Percentiles rank a stretch among this genome's conserved stretches.
phyloP scores from a whole-genome alignment of 1,140 invertebrate genomes.

The Eurosta solidaginis region DNA sequence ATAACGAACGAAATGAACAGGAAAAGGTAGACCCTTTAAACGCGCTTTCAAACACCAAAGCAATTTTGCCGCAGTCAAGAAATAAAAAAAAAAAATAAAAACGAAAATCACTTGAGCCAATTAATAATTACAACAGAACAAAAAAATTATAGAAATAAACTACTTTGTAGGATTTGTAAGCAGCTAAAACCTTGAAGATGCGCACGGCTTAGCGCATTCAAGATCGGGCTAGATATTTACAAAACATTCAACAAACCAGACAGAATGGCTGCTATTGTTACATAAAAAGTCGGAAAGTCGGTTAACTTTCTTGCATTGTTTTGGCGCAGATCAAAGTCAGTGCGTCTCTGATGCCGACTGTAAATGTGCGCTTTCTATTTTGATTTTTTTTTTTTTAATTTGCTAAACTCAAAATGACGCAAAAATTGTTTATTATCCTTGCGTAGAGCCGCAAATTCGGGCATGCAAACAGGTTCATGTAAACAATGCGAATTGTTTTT shows the following conservation, averaged over 20 bases:
- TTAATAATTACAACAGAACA: conserved; percentile 47
- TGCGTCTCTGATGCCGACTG: not conserved
- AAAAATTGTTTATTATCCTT: conserved; percentile 1
- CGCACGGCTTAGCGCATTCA: not conserved
- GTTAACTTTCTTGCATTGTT: not conserved
- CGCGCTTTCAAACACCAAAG: not conserved
- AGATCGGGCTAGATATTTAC: not conserved
- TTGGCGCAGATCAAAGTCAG: not conserved
- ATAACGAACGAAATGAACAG: not conserved
- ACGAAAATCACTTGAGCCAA: conserved; percentile 54
- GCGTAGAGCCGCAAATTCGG: not conserved
- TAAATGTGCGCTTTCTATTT: not conserved
- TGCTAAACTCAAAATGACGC: not conserved
- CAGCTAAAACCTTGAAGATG: not conserved
- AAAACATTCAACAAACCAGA: not conserved
- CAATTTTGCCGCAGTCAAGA: not conserved
- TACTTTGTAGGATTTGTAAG: not conserved
- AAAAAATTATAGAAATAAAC: conserved; percentile 27
- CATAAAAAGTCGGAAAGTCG: conserved; percentile 14
- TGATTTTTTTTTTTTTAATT: not conserved
- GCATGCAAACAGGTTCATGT: not conserved
- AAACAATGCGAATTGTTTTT: not conserved
- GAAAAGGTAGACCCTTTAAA: not conserved
- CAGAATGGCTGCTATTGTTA: conserved; percentile 28
- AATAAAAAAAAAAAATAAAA: conserved; percentile 10